Conservation (phyloP, 2,888 invertebrate genomes). For the Drosophila sordidula region DNA sequence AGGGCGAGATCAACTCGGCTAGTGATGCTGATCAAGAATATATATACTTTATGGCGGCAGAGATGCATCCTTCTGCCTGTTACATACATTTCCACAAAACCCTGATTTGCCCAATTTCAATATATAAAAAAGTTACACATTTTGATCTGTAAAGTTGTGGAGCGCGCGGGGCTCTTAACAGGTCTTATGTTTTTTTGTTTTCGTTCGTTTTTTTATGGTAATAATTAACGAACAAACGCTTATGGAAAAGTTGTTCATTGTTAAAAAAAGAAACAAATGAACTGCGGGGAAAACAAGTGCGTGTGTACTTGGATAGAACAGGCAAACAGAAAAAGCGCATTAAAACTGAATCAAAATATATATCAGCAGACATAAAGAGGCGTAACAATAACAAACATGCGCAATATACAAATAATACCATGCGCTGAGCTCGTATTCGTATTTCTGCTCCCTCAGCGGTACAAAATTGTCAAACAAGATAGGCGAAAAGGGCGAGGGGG, state of each 20-base stretch:
- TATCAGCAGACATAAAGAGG: slow-evolving; percentile 20
- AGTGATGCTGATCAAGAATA: too few species aligned
- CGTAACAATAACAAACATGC: slow-evolving; percentile 43
- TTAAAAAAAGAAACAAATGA: slow-evolving; percentile 27
- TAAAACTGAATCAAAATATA: slow-evolving; percentile 39
- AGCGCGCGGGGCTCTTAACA: slow-evolving; percentile 3
- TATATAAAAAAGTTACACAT: slow-evolving; percentile 1
- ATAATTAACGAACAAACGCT: slow-evolving; percentile 26
- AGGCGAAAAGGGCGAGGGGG: background rate
- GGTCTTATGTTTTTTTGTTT: slow-evolving; percentile 7
- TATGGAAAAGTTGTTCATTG: slow-evolving; percentile 24
- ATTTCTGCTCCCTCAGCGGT: slow-evolving; percentile 4
- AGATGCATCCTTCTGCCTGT: too few species aligned
- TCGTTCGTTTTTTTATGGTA: slow-evolving; percentile 4
- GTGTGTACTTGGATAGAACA: slow-evolving; percentile 9
- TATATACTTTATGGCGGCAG: too few species aligned
- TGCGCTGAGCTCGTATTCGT: slow-evolving; percentile 10
- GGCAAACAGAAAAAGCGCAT: slow-evolving; percentile 49
- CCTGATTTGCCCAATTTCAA: too few species aligned
- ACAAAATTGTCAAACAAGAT: slow-evolving; percentile 37
- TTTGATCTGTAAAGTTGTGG: slow-evolving; percentile 21
- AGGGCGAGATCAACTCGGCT: too few species aligned
- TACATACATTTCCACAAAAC: too few species aligned
- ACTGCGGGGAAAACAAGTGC: slow-evolving; percentile 19
- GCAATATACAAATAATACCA: slow-evolving; percentile 34